phyloP scores from a whole-genome alignment of 2,113 vertebrate genomes.

The Caranx melampygus region DNA sequence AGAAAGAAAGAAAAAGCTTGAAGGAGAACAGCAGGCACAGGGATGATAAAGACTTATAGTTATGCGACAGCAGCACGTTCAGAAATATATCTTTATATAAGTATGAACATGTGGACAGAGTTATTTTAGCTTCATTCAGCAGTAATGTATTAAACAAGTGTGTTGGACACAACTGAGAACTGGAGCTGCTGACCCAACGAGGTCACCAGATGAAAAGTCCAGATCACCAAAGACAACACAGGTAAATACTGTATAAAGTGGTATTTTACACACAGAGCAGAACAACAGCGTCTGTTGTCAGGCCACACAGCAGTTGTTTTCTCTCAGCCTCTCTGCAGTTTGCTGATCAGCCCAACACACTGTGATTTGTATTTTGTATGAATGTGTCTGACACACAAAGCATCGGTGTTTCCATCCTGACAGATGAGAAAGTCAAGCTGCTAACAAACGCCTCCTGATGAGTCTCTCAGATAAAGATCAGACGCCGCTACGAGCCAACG shows the following conservation, averaged over 20 bases:
- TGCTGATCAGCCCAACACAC: not conserved
- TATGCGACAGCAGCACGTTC: not conserved
- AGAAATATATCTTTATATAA: not conserved
- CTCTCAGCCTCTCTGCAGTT: not conserved
- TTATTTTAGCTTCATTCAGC: not conserved
- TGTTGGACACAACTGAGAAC: not conserved
- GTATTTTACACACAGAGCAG: not conserved
- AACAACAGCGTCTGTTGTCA: not conserved
- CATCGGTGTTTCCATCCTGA: not conserved
- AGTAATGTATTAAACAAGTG: slow-evolving; percentile 12
- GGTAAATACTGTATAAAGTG: not conserved
- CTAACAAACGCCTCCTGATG: not conserved
- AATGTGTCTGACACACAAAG: not conserved
- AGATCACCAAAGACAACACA: no score
- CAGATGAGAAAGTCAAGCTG: not conserved
- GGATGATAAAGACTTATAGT: not conserved
- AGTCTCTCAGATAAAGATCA: not conserved
- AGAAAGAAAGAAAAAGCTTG: not conserved
- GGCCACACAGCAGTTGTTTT: not conserved
- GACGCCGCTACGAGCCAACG: not conserved
- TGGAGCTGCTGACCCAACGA: no score
- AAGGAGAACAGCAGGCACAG: slow-evolving; percentile 11
- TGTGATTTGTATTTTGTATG: not conserved
- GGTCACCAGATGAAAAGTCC: no score
- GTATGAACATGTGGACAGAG: not conserved